Evolutionary conservation across 2,888 invertebrate species (phyloP), one percentile per base, ranked within the genome.

Genomic region (Selenia dentaria): DNA sequence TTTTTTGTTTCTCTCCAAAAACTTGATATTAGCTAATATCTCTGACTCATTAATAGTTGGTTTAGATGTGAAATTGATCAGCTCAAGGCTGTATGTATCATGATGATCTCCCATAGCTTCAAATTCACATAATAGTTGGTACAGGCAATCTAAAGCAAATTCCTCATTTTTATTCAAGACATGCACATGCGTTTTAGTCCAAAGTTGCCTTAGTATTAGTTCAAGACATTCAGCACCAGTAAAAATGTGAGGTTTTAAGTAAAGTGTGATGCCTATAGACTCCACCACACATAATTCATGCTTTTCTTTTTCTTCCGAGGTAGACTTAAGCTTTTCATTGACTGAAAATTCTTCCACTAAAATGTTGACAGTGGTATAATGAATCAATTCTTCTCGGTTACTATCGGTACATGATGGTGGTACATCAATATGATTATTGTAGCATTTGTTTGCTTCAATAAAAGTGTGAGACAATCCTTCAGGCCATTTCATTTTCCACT

Each of bases 401-500:
- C 82, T 72, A 59, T 80, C 74, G 31, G 68, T 76, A 43, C 79
- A 85, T 16, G 84, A 64, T 10, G 85, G 64, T 10, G 91, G 91
- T 18, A 80, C 62, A 62, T 90, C 87, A 60, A 86, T 76, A 54
- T 88, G 87, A 47, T 75, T 85, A 50, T 79, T 88, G 47, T 91
- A 92, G 54, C 89, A 92, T 57, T 90, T 82, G 62, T 94, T 95
- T 3, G 93, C 89, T 70, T 92, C 87, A 47, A 94, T 76, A 74
- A 92, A 96, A 31, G 93, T 65, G 8, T 90, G 80, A 0, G 90
- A 65, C 18, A 95, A 80, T 31, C 89, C 91, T 46, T 89, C 78
- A 0, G 95, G 94, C 95, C 95, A 96, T 51, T 92, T 91, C 5
- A 87, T 65, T 58, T 86, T 86, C 94, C 94, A 95, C 59, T 94